Base-by-base conservation (phyloP, 2,888 invertebrate species). In the Tinea trinotella region DNA sequence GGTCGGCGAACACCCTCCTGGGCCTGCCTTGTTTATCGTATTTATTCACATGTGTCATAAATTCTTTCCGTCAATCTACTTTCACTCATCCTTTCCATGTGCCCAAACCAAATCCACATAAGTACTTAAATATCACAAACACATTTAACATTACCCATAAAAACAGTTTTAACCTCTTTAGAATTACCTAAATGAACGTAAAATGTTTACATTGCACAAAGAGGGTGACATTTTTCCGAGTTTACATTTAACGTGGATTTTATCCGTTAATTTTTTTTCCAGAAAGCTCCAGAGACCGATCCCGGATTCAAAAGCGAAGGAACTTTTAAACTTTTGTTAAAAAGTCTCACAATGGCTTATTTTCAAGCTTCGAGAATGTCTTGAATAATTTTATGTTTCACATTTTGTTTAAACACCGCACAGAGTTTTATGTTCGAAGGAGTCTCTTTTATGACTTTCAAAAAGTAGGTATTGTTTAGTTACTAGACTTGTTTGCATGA, bases 341-440 rank as follows among this genome's bases (percentile, higher is more conserved):
- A 81, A 79, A 78, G 74, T 77, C 70, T 79, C 76, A 82, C 84
- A 84, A 83, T 83, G 82, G 82, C 80, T 83, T 82, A 74, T 69
- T 71, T 68, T 69, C 69, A 69, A 61, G 58, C 60, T 34, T 56
- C 55, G 59, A 62, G 70, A 68, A 70, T 67, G 67, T 66, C 68
- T 67, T 77, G 79, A 70, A 82, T 82, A 83, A 83, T 83, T 79
- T 82, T 77, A 82, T 49, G 49, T 18, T 49, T 6, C 3, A 17
- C 22, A 12, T 22, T 19, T 49, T 49, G 22, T 35, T 15, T 46
- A 46, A 46, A 46, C 17, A 46, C 18, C 18, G 17, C 4, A 10
- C 6, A 46, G 46, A 48, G 10, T 48, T 48, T 48, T 48, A 48
- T 13, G 13, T n/a, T 15, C 7, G 40, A 19, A n/a, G 20, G 19